These are phyloP conservation scores for Psylliodes chrysocephalus DNA, from an alignment of 2,888 invertebrate species.

Conservation along the genomic window DNA sequence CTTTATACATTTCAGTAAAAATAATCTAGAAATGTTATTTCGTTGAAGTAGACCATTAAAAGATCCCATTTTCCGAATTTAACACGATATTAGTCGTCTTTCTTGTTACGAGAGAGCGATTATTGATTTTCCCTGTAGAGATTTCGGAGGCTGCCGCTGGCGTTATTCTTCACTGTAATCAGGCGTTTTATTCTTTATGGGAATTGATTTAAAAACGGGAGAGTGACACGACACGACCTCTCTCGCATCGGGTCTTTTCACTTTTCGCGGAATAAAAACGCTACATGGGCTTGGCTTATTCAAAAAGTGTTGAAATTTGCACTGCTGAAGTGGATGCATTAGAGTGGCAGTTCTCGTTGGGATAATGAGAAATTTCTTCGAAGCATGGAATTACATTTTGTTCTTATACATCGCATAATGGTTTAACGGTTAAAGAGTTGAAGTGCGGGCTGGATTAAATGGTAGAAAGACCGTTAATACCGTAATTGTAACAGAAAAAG, in stretches of 20 bases:
- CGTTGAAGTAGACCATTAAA: constrained; percentile 13
- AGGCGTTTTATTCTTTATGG: constrained; percentile 33
- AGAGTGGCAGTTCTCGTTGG: too few relatives aligned
- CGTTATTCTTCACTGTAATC: constrained; percentile 32
- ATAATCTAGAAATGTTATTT: constrained; percentile 8
- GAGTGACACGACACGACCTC: constrained; percentile 25
- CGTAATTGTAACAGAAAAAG: too few relatives aligned
- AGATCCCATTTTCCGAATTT: constrained; percentile 28
- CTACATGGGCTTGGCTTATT: neutral
- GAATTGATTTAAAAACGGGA: constrained; percentile 32
- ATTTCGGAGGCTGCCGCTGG: constrained; percentile 23
- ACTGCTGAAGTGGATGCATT: too few relatives aligned
- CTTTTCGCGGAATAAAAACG: neutral
- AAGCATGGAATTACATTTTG: too few relatives aligned
- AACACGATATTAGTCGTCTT: constrained; percentile 25
- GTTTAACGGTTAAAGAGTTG: too few relatives aligned
- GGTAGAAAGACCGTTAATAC: too few relatives aligned
- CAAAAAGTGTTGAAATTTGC: neutral
- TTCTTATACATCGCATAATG: too few relatives aligned
- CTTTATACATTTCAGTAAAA: neutral
- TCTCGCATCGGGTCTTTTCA: neutral
- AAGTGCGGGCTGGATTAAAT: too few relatives aligned
- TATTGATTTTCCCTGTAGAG: constrained; percentile 26
- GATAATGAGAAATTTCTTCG: too few relatives aligned
- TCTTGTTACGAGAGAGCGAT: constrained; percentile 28